Conservation (phyloP, 2,888 invertebrate species). For the Lepidocyrtoides sp. region DNA sequence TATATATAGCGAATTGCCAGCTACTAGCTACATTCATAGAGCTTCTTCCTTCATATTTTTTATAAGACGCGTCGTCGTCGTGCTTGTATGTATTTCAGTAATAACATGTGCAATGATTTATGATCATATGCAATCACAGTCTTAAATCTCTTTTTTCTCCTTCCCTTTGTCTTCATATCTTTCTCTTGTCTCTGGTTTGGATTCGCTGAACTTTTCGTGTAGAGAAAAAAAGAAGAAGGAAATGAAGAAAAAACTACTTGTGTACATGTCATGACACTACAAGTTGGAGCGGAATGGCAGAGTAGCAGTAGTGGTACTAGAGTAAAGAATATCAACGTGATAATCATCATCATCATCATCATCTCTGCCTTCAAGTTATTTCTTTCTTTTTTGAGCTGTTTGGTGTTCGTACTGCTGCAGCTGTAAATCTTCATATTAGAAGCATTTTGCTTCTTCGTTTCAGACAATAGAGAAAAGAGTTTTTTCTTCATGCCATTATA, state of each 20-base stretch:
- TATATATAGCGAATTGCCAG: slow-evolving; percentile 23
- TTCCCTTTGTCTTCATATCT: slow-evolving; percentile 37
- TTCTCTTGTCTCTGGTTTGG: background rate
- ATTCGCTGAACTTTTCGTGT: slow-evolving; percentile 43
- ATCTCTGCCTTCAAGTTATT: background rate
- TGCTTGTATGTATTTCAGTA: slow-evolving; percentile 52
- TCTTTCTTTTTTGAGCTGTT: background rate
- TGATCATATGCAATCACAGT: slow-evolving; percentile 73
- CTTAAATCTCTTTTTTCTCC: slow-evolving; percentile 67
- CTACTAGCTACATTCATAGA: no score
- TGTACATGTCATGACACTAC: slow-evolving; percentile 22
- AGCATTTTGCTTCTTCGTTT: slow-evolving; percentile 46
- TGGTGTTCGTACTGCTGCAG: background rate
- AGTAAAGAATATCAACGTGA: background rate
- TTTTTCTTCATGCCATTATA: slow-evolving; percentile 34
- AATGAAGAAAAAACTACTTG: slow-evolving; percentile 57
- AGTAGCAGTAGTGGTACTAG: background rate
- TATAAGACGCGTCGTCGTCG: slow-evolving; percentile 14
- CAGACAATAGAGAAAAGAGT: background rate
- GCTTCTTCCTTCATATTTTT: background rate
- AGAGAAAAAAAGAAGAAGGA: slow-evolving; percentile 62
- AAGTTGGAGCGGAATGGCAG: slow-evolving; percentile 4
- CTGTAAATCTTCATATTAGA: slow-evolving; percentile 45
- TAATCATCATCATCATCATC: no score
- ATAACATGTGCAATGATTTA: slow-evolving; percentile 76